Percentiles rank a stretch among this genome's conserved stretches.
These are phyloP conservation scores for Griposia aprilina DNA, from an alignment of 2,888 invertebrate genomes.

Conservation along the genomic window DNA sequence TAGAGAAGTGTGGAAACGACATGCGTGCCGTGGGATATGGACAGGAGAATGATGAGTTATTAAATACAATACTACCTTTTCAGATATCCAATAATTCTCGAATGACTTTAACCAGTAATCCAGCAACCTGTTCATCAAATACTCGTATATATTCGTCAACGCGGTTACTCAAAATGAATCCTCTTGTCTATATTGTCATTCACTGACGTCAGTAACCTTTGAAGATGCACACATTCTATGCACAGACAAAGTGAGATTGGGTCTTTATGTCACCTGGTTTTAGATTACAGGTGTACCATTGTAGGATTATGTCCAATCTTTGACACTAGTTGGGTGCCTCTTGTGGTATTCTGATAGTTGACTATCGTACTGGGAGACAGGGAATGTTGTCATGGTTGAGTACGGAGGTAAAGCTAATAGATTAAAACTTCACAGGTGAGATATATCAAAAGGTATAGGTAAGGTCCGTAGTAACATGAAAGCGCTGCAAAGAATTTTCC, in stretches of 20 bases:
- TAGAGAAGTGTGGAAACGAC: too few species aligned
- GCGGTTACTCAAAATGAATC: background rate
- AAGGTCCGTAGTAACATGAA: too few species aligned
- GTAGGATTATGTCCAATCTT: background rate
- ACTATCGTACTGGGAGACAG: background rate
- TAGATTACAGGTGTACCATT: conserved; percentile 2
- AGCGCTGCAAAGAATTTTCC: background rate
- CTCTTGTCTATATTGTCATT: background rate
- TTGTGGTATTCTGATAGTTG: background rate
- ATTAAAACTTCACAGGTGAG: background rate
- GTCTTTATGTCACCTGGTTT: background rate
- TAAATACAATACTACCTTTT: too few species aligned
- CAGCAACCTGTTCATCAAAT: background rate
- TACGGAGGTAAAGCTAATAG: background rate
- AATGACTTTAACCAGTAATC: background rate
- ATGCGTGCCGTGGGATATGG: too few species aligned
- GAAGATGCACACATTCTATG: conserved; percentile 3
- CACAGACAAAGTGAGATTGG: conserved; percentile 19
- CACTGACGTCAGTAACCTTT: background rate
- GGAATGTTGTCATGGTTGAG: background rate
- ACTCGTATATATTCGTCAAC: background rate
- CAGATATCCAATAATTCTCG: background rate
- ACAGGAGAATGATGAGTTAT: too few species aligned
- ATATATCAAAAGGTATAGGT: background rate
- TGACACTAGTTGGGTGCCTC: background rate